Evolutionary conservation across 2,888 invertebrate species (phyloP), one percentile per base, ranked within the genome.

Genomic region (Dicyrtoma fusca): DNA sequence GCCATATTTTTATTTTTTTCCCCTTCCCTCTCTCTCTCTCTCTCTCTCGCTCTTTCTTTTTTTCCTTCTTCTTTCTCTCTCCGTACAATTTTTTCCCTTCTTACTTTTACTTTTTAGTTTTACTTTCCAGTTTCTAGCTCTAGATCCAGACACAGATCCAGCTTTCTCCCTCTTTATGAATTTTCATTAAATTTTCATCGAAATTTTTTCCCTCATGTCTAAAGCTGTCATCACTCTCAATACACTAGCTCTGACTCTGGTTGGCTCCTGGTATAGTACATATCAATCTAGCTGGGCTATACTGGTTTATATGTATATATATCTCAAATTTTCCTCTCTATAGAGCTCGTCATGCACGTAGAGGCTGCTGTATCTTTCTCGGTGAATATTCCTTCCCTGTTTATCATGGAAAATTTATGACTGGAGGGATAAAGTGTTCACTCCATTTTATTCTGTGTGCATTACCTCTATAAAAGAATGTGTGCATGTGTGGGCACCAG

Each of bases 101-200:
- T 34, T 44, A 11, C 63, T 63, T 44, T 2, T 44, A n/a, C 44
- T 61, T 44, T 51, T 1, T 14, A 14, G n/a, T 51, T 21, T 2
- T 51, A n/a, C 26, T 26, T 1, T 65, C 65, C 23, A n/a, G 34
- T 25, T 4, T 19, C 23, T 4, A 1, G 34, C 8, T 11, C 11
- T 34, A 62, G 42, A 62, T 10, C 26, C 4, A n/a, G 44, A 44
- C 11, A 59, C 10, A 26, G 59, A 59, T 14, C 47, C 63, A 47
- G 44, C 57, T 55, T 73, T 64, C 66, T 68, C 63, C 62, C 68
- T 68, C 63, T 74, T 71, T 74, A 71, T 68, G 74, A 74, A 74
- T 71, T 71, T 71, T 74, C 74, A 74, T 74, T 71, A 71, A 74
- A 74, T 57, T 74, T 71, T 71, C 71, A 74, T 68, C 69, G 69